Evolutionary conservation across 2,113 vertebrate genomes (phyloP), one percentile per base, ranked within the genome.

Genomic region (Smithornis capensis): DNA sequence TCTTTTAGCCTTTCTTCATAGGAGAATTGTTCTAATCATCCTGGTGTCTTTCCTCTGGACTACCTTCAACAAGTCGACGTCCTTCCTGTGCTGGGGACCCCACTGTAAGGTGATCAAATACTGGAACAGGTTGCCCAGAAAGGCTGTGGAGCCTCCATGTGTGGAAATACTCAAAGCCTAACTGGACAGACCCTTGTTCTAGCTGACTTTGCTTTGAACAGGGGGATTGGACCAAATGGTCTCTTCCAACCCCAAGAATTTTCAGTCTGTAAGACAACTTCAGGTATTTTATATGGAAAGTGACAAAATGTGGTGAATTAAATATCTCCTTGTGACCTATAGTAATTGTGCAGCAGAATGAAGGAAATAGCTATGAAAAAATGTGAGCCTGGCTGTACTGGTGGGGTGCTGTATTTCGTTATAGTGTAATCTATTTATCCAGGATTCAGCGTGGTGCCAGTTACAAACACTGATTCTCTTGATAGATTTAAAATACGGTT

Each of bases 381-480:
- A 68, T 71, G 69, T 89, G 75, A 96, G 89, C 79, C 60, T 90
- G 64, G 65, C 45, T 90, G 23, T 86, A 67, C 77, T 96, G 76
- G 95, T 96, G 92, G 62, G 86, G 87, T 87, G 81, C 89, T 95
- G 68, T 95, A 84, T 91, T 94, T 97, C 84, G 91, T 97, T 96
- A 91, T 89, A 93, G 94, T 88, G 92, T 92, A 96, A 95, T 92
- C 83, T 86, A 63, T 91, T 97, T 97, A 96, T 97, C 94, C 89
- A 92, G 82, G 81, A 95, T 97, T 95, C 92, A 96, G 55, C 87
- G 83, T 93, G 93, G 70, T 97, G 95, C 97, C 93, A 94, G 63
- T 95, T 95, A 55, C 91, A 96, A 96, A 97, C 96, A 96, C 93
- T 97, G 94, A 93, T 95, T 84, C 96, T 96, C 96, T 97, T 96